Base-by-base conservation (phyloP, 1,140 invertebrate genomes). In the Pseudachorutes palmiensis region DNA sequence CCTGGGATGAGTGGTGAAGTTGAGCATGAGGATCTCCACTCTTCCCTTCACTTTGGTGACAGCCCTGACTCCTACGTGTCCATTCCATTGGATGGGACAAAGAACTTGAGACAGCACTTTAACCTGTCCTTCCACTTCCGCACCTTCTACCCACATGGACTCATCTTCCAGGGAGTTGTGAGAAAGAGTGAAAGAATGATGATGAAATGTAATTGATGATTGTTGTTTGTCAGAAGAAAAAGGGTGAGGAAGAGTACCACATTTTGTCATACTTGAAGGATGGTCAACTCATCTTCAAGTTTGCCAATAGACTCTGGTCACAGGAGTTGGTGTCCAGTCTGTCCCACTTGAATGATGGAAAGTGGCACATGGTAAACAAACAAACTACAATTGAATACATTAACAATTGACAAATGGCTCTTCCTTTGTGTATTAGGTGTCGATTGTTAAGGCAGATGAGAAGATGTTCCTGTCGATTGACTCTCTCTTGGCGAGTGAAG, bases 1-100 rank as follows among this genome's bases (percentile, higher is more conserved):
- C 16, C 28, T 49, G 1, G 87, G 86, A 57, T 90, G 24, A 26
- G 59, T 14, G 14, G 16, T 66, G 22, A 66, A 61, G 12, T 70
- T 51, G 61, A 65, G 3, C 61, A 71, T 41, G 69, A 71, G 49
- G 67, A 90, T 74, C 87, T 85, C 0, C 80, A 89, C 55, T 88
- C 92, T 33, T 91, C 91, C 16, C 84, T 90, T 5, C 91, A 92
- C 78, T 93, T 94, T 74, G 92, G 91, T 2, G 91, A 94, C 77
- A 82, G 83, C 62, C 76, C 83, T 0, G 82, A 88, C 68, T 92
- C 90, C 76, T 87, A 90, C 75, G 86, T 91, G 0, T 81, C 84
- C 67, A 77, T 90, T 22, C 82, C 85, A 66, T 77, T 89, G 12
- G 81, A 83, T 55, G 82, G 81, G 26, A 81, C 84, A 41, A 82